A percentile compares a stretch with the other conserved stretches of the same genome.
phyloP scores from a whole-genome alignment of 2,113 vertebrate species.

The Amphilophus citrinellus region DNA sequence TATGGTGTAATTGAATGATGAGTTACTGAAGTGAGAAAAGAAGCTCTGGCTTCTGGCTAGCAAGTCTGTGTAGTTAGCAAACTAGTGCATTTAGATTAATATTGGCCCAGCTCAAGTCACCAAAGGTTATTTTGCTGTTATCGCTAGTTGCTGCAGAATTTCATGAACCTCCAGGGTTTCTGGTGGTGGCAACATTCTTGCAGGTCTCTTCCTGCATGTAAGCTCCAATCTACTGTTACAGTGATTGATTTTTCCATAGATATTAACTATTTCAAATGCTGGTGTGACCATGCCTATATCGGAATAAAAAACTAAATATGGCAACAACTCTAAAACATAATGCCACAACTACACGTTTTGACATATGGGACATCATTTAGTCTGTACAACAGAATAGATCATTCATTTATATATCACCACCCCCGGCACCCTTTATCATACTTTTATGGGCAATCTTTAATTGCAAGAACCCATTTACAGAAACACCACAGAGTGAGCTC shows the following conservation, averaged over 20 bases:
- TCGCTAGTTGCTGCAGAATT: background rate
- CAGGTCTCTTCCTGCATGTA: background rate
- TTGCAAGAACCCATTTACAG: constrained; percentile 52
- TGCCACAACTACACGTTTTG: constrained; percentile 74
- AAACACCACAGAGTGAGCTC: constrained; percentile 42
- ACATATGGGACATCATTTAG: constrained; percentile 72
- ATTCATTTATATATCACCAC: constrained; percentile 70
- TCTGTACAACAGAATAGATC: constrained; percentile 83
- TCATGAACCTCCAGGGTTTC: background rate
- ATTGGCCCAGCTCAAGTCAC: background rate
- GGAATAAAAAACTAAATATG: constrained; percentile 46
- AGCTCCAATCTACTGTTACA: background rate
- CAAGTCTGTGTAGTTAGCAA: background rate
- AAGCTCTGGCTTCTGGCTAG: background rate
- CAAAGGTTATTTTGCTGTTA: background rate
- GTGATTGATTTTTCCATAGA: background rate
- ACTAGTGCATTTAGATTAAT: background rate
- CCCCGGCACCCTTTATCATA: background rate
- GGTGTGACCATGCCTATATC: constrained; percentile 37
- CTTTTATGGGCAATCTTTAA: background rate
- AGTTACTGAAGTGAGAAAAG: background rate
- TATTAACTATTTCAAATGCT: background rate
- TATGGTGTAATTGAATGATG: no score
- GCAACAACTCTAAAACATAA: constrained; percentile 74
- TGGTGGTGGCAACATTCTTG: background rate